These are phyloP conservation scores for Spea bombifrons DNA, from an alignment of 2,113 vertebrate species.

Conservation along the genomic window DNA sequence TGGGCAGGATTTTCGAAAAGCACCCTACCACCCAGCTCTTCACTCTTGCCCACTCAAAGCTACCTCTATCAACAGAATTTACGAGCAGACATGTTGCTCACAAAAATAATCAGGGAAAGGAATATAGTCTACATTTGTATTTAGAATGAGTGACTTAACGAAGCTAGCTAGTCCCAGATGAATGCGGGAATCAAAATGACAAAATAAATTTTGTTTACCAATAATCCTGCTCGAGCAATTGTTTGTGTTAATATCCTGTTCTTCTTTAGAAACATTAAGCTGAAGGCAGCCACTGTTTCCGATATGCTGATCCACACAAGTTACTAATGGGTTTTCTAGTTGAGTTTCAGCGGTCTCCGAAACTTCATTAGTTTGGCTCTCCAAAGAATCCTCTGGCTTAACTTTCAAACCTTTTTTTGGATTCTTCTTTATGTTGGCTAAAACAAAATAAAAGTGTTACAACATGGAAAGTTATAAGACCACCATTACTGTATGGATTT, in stretches of 20 bases:
- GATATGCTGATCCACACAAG: neutral
- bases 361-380: neutral
- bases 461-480: neutral
- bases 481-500: too few species aligned
- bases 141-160: too few species aligned
- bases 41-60: too few species aligned
- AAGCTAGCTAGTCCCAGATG: too few species aligned
- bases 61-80: too few species aligned
- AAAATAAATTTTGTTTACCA: neutral
- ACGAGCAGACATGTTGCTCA: too few species aligned
- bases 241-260: neutral
- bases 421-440: constrained; percentile 13
- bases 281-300: neutral
- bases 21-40: too few species aligned
- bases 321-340: neutral
- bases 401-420: constrained; percentile 4
- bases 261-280: neutral
- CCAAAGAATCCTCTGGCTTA: neutral
- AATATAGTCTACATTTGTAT: too few species aligned
- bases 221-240: neutral
- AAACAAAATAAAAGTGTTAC: constrained; percentile 5
- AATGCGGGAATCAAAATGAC: too few species aligned
- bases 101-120: too few species aligned
- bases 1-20: too few species aligned
- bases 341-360: neutral